phyloP scores from a whole-genome alignment of 1,140 invertebrate species.

The Melitaea cinxia region DNA sequence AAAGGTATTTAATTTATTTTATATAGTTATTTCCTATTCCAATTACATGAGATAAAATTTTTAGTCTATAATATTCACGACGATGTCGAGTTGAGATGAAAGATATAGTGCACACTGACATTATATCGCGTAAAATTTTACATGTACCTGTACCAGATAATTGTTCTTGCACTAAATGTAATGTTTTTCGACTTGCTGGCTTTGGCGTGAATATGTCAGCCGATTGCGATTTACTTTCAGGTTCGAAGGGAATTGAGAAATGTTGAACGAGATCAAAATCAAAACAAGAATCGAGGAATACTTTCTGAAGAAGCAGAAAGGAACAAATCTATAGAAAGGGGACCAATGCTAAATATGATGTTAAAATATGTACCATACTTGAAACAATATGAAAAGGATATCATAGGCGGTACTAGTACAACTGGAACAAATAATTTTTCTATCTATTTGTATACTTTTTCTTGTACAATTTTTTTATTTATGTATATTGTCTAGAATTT shows the following conservation, averaged over 20 bases:
- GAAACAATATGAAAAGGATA: conserved; percentile 51
- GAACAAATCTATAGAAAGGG: conserved; percentile 46
- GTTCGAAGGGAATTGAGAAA: conserved; percentile 50
- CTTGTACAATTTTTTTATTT: not conserved
- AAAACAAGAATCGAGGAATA: conserved; percentile 10
- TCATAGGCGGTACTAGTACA: conserved; percentile 33
- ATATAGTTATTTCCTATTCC: not conserved
- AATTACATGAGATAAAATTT: too few relatives aligned
- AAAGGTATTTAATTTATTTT: conserved; percentile 35
- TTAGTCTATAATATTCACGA: too few relatives aligned
- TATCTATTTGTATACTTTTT: not conserved
- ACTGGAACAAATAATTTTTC: not conserved
- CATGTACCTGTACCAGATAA: too few relatives aligned
- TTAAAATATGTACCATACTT: conserved; percentile 64
- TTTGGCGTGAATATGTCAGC: too few relatives aligned
- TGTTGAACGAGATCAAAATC: conserved; percentile 15
- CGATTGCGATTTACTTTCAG: conserved; percentile 19
- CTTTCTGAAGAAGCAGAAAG: conserved; percentile 29
- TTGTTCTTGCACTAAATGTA: too few relatives aligned
- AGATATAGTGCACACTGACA: too few relatives aligned
- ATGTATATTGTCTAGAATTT: not conserved
- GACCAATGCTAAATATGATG: conserved; percentile 58
- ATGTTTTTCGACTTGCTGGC: too few relatives aligned
- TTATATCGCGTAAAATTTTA: too few relatives aligned
- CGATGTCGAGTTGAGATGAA: too few relatives aligned